These are phyloP conservation scores for Phyllotis vaccarum DNA, from an alignment of 2,797 vertebrate genomes.

Conservation along the genomic window DNA sequence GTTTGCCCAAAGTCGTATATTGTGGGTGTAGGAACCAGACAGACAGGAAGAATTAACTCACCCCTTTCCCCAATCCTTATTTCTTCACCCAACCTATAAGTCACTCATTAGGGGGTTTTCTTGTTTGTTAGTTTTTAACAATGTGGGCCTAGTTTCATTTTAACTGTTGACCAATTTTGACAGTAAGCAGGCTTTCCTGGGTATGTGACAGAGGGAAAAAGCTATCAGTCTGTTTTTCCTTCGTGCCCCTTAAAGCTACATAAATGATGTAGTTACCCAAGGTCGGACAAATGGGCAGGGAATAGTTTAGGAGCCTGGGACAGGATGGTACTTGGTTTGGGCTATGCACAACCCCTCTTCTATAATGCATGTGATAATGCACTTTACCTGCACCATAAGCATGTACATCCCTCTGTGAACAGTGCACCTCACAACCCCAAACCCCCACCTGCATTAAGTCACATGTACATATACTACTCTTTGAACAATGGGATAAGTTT, in stretches of 20 bases:
- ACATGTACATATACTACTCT: not conserved
- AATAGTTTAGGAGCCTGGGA: not conserved
- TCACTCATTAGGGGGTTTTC: slow-evolving; percentile 31
- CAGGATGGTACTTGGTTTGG: not conserved
- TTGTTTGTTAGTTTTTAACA: not conserved
- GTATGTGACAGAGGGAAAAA: slow-evolving; percentile 24
- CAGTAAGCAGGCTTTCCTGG: not conserved
- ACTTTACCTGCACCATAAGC: not conserved
- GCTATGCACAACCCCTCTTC: not conserved
- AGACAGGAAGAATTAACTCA: slow-evolving; percentile 76
- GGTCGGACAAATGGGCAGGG: not conserved
- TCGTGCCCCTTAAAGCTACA: not conserved
- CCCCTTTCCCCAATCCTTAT: slow-evolving; percentile 35
- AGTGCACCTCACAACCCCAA: not conserved
- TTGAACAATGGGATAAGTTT: not conserved
- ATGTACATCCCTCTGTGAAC: not conserved
- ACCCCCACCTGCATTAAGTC: not conserved
- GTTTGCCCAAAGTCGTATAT: slow-evolving; percentile 72
- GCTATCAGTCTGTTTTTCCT: slow-evolving; percentile 9
- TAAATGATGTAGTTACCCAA: not conserved
- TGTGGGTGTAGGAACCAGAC: slow-evolving; percentile 77
- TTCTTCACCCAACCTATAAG: slow-evolving; percentile 73
- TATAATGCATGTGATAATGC: not conserved
- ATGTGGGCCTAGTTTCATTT: slow-evolving; percentile 52
- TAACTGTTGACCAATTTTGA: not conserved